phyloP scores from a whole-genome alignment of 2,888 invertebrate genomes.

The Muscina levida region DNA sequence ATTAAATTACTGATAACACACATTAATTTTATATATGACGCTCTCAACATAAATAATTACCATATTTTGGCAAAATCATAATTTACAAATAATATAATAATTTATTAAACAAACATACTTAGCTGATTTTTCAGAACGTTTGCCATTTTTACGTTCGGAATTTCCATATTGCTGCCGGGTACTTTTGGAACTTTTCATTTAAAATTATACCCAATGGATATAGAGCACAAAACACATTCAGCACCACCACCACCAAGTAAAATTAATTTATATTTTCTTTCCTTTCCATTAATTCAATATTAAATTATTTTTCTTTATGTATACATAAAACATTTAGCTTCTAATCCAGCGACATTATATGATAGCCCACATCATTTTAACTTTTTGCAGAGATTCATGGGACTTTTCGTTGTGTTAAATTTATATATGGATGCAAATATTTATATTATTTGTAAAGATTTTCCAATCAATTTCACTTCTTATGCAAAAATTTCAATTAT shows the following conservation, averaged over 20 bases:
- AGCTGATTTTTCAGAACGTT: conserved; percentile 68
- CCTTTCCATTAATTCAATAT: not conserved
- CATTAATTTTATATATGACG: not conserved
- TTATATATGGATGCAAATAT: too few species aligned
- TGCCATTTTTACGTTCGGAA: conserved; percentile 72
- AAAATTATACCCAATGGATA: conserved; percentile 27
- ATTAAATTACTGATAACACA: too few species aligned
- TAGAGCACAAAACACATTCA: not conserved
- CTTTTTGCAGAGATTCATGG: not conserved
- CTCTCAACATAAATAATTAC: conserved; percentile 1
- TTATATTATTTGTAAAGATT: too few species aligned
- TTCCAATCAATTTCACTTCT: too few species aligned
- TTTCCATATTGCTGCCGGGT: conserved; percentile 72
- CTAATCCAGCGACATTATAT: not conserved
- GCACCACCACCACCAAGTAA: not conserved
- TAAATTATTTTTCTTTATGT: not conserved
- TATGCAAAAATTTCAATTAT: too few species aligned
- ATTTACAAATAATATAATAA: conserved; percentile 3
- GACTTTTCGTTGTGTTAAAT: not conserved
- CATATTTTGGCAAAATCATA: conserved; percentile 2
- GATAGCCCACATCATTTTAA: not conserved
- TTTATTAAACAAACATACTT: conserved; percentile 63
- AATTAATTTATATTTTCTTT: conserved; percentile 17
- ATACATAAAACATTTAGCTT: not conserved
- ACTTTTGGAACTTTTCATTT: conserved; percentile 75